phyloP scores from a whole-genome alignment of 2,888 invertebrate species.

The Hirtodrosophila trivittata region DNA sequence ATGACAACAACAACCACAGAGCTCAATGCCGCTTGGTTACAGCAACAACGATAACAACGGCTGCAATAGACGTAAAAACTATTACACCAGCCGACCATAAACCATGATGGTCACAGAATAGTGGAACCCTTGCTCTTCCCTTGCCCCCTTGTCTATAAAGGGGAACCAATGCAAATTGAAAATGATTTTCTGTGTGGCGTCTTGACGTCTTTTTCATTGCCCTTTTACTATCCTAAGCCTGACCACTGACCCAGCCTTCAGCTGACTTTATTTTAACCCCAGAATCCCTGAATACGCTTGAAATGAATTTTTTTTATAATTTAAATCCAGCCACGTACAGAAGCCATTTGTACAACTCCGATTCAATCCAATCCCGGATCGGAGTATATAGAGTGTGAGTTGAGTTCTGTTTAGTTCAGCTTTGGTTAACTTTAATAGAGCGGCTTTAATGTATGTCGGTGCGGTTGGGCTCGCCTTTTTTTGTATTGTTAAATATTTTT shows the following conservation, averaged over 20 bases:
- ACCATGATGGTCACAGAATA: conserved; percentile 69
- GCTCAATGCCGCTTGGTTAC: conserved; percentile 67
- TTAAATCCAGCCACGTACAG: conserved; percentile 32
- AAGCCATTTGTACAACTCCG: conserved; percentile 30
- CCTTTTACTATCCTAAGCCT: conserved; percentile 30
- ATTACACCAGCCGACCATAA: conserved; percentile 71
- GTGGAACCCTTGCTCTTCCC: conserved; percentile 15
- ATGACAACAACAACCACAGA: conserved; percentile 27
- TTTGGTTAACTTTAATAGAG: conserved; percentile 54
- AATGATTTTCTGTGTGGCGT: conserved; percentile 48
- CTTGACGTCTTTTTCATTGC: conserved; percentile 33
- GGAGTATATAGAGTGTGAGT: no score
- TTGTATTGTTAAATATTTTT: conserved; percentile 1
- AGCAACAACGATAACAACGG: conserved; percentile 55
- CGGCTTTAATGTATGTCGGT: conserved; percentile 50
- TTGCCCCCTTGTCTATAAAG: conserved; percentile 13
- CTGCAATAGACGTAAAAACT: conserved; percentile 63
- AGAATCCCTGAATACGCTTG: conserved; percentile 21
- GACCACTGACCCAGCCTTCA: conserved; percentile 26
- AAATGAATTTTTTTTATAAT: no score
- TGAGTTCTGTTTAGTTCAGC: conserved; percentile 16
- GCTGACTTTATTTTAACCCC: conserved; percentile 53
- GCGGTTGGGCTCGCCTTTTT: conserved; percentile 20
- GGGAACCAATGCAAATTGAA: conserved; percentile 55
- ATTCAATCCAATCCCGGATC: conserved; percentile 18